Evolutionary conservation across 2,797 vertebrate genomes (phyloP), one percentile per base, ranked within the genome.

Genomic region (Poeciliopsis infans): DNA sequence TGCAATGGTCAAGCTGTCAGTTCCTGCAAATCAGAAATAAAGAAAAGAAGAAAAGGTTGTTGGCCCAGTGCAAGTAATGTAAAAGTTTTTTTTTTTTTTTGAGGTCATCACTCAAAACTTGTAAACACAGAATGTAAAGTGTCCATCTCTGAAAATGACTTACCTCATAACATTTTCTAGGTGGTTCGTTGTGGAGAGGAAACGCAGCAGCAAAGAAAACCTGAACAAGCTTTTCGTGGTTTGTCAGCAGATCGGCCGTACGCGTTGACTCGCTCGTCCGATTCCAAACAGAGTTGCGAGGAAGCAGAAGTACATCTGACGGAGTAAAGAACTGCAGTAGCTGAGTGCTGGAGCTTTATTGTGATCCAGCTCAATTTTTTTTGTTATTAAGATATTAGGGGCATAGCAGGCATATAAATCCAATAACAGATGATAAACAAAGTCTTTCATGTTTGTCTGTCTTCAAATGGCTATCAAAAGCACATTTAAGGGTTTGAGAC

Each of bases 261-360:
- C 79, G 85, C 78, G 28, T 76, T 73, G 85, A 83, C 87, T 88
- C 83, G 33, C 64, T 79, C 82, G 83, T 88, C 89, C 25, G 55
- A 83, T 85, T 93, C 86, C 85, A 89, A 77, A 43, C 88, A 92
- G 90, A 92, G 49, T 25, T 83, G 85, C 80, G 74, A 87, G 73
- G 90, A 85, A 86, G 78, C 83, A 82, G 86, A 91, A 93, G 80
- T 75, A 76, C 82, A 71, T 94, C 90, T 93, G 91, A 92, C 91
- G 87, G 86, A 89, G 85, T 89, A 80, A 87, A 88, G 92, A 88
- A 87, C 81, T 68, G 85, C 76, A 83, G 89, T 72, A 84, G 88
- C 87, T 59, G 83, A 79, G 79, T 78, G 78, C 84, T 71, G 72
- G 15, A 66, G 78, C 88, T 83, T 89, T 87, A 33, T 80, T 88